These are phyloP conservation scores for Tachina lurida DNA, from an alignment of 2,888 invertebrate genomes.

Conservation along the genomic window DNA sequence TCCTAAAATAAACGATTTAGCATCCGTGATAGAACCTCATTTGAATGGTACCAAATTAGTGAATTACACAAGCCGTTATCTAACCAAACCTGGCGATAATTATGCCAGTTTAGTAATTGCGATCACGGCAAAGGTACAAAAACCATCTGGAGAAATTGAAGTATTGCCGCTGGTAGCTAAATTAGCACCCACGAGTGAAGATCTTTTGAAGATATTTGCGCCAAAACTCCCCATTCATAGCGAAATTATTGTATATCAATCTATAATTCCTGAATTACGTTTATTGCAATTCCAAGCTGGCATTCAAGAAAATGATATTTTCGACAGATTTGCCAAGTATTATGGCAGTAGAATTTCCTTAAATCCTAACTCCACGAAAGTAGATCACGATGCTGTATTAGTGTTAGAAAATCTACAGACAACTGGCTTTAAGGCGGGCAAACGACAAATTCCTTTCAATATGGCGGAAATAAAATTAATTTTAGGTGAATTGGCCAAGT, in stretches of 20 bases:
- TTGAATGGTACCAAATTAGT: slow-evolving; percentile 78
- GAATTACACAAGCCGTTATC: slow-evolving; percentile 80
- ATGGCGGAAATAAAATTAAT: slow-evolving; percentile 83
- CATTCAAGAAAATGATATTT: slow-evolving; percentile 81
- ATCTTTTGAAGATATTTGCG: slow-evolving; percentile 84
- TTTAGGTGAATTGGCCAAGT: slow-evolving; percentile 84
- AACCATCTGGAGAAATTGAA: slow-evolving; percentile 75
- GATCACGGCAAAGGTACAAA: slow-evolving; percentile 79
- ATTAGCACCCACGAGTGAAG: slow-evolving; percentile 84
- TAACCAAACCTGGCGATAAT: slow-evolving; percentile 86
- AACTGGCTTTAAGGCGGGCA: slow-evolving; percentile 84
- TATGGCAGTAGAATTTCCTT: slow-evolving; percentile 84
- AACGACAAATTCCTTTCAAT: slow-evolving; percentile 84
- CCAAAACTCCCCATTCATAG: slow-evolving; percentile 85
- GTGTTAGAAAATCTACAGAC: slow-evolving; percentile 85
- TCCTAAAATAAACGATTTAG: slow-evolving; percentile 78
- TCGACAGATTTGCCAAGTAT: slow-evolving; percentile 84
- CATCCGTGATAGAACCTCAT: slow-evolving; percentile 77
- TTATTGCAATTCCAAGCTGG: slow-evolving; percentile 83
- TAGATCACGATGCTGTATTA: slow-evolving; percentile 85
- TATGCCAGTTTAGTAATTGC: slow-evolving; percentile 86
- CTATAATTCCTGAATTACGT: slow-evolving; percentile 83
- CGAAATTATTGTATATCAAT: slow-evolving; percentile 84
- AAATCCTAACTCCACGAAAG: slow-evolving; percentile 76
- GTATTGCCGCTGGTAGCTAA: slow-evolving; percentile 84